phyloP scores from a whole-genome alignment of 2,113 vertebrate species.

The Mystacornis crossleyi region DNA sequence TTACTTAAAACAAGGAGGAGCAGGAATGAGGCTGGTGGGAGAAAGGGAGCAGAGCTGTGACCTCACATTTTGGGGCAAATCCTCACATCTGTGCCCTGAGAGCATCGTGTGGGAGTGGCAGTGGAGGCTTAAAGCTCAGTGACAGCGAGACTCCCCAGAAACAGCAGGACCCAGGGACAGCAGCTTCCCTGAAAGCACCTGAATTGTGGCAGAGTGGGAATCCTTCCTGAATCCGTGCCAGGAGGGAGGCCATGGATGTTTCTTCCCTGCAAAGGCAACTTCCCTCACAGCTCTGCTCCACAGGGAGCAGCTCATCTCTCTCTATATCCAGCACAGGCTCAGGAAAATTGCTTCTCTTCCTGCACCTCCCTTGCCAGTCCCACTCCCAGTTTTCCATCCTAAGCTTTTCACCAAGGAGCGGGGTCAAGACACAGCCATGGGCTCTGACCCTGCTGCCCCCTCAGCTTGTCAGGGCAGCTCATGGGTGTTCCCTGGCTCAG shows the following conservation, averaged over 20 bases:
- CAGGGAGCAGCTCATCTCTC: not conserved
- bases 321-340: not conserved
- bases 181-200: not conserved
- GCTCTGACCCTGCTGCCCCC: not conserved
- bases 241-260: accelerated
- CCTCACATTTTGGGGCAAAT: not conserved
- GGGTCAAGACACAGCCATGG: not conserved
- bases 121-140: not conserved
- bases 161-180: not conserved
- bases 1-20: not conserved
- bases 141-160: not conserved
- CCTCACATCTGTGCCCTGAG: not conserved
- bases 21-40: not conserved
- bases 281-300: not conserved
- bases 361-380: not conserved
- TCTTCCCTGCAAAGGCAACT: not conserved
- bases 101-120: not conserved
- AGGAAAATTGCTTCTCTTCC: not conserved
- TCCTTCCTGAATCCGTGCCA: not conserved
- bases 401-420: accelerated
- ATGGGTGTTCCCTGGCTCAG: not conserved
- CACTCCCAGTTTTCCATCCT: not conserved
- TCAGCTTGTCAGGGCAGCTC: not conserved
- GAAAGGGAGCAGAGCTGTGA: not conserved
- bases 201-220: not conserved